These are phyloP conservation scores for Chymomyza procnemis DNA, from an alignment of 2,888 invertebrate genomes.

Conservation along the genomic window DNA sequence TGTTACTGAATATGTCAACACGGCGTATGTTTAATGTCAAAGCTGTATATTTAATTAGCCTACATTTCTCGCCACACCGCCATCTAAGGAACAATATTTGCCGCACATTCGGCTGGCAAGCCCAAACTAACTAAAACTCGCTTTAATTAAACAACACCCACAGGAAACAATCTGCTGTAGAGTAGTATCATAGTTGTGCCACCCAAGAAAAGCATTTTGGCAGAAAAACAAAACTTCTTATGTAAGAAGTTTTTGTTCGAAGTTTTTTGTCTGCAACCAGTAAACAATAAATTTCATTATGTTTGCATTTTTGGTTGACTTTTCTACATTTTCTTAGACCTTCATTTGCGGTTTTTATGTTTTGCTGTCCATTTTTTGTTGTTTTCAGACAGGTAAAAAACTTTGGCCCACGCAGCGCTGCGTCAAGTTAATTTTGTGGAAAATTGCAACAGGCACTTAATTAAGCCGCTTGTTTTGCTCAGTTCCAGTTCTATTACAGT, in stretches of 20 bases:
- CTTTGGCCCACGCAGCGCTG: neutral
- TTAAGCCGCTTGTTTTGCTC: slow-evolving; percentile 40
- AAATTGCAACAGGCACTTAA: slow-evolving; percentile 63
- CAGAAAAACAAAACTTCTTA: neutral
- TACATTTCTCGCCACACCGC: neutral
- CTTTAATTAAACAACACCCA: neutral
- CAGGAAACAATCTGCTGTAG: neutral
- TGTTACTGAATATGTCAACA: neutral
- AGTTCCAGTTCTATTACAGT: neutral
- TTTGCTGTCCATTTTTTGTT: neutral
- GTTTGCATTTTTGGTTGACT: neutral
- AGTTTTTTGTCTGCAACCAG: neutral
- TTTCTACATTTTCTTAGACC: neutral
- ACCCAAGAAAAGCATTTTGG: neutral
- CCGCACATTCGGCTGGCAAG: neutral
- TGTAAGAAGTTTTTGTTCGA: no score
- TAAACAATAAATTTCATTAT: slow-evolving; percentile 3
- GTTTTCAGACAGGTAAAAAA: neutral
- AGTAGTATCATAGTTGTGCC: neutral
- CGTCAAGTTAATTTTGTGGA: slow-evolving; percentile 63
- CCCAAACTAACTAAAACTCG: neutral
- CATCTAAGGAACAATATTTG: neutral
- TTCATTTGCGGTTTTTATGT: neutral
- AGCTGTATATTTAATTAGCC: neutral
- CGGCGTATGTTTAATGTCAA: neutral